A percentile compares a stretch with the other conserved stretches of the same genome.
These are phyloP conservation scores for Bombus superbus DNA, from an alignment of 1,140 invertebrate genomes.

Conservation along the genomic window DNA sequence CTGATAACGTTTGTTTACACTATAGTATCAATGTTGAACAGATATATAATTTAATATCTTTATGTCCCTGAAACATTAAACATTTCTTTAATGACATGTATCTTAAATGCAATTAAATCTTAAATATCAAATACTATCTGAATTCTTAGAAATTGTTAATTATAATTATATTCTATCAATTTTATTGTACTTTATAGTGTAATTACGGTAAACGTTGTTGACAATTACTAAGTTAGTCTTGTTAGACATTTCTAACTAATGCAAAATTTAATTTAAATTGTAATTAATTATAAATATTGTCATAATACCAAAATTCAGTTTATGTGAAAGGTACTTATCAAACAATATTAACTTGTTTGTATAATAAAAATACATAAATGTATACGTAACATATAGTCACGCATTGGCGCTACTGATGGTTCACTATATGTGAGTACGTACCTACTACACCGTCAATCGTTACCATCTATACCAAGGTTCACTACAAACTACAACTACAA, in stretches of 20 bases:
- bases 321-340: not conserved
- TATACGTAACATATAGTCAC: not conserved
- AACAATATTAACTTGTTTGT: not conserved
- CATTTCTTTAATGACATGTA: not conserved
- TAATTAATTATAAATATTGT: not conserved
- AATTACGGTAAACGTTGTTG: not conserved
- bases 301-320: not conserved
- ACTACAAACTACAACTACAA: not conserved
- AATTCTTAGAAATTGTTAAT: not conserved
- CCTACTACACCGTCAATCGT: no score
- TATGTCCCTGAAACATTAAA: conserved; percentile 7
- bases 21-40: not conserved
- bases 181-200: not conserved
- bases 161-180: not conserved
- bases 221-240: not conserved
- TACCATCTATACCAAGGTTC: not conserved
- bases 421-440: not conserved
- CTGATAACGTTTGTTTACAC: conserved; percentile 27
- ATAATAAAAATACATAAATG: not conserved
- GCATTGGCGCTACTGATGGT: not conserved
- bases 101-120: not conserved
- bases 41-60: not conserved
- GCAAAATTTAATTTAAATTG: not conserved
- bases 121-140: not conserved
- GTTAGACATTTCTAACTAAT: not conserved